phyloP scores from a whole-genome alignment of 2,888 invertebrate species.

The Epirrhoe alternata region DNA sequence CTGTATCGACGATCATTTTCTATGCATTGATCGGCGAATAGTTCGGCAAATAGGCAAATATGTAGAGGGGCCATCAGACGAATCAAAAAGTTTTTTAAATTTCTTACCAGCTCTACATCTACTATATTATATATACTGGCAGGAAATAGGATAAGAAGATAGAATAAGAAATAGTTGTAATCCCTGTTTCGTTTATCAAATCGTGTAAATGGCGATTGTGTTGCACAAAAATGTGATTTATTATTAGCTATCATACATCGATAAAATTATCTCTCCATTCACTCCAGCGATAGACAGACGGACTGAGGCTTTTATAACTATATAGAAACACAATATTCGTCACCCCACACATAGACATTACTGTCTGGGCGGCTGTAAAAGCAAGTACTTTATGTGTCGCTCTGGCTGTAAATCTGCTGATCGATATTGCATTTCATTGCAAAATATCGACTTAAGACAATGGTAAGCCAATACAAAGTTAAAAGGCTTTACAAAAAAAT shows the following conservation, averaged over 20 bases:
- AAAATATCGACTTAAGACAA: constrained; percentile 31
- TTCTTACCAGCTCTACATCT: too few relatives aligned
- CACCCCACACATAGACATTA: constrained; percentile 46
- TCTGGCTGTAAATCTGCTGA: constrained; percentile 54
- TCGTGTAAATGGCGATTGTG: too few relatives aligned
- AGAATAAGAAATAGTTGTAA: too few relatives aligned
- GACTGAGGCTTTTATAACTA: not conserved
- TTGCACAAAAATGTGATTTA: too few relatives aligned
- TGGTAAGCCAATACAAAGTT: constrained; percentile 14
- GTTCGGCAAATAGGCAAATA: too few relatives aligned
- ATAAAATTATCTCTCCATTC: not conserved
- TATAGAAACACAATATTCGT: constrained; percentile 29
- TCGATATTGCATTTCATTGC: constrained; percentile 44
- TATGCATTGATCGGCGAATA: too few relatives aligned
- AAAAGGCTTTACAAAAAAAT: not conserved
- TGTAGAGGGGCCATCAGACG: too few relatives aligned
- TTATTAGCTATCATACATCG: not conserved
- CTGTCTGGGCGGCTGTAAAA: constrained; percentile 51
- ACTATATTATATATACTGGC: too few relatives aligned
- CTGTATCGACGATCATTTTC: too few relatives aligned
- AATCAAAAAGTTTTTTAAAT: too few relatives aligned
- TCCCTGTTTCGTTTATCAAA: too few relatives aligned
- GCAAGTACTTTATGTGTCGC: constrained; percentile 56
- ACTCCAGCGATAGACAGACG: not conserved
- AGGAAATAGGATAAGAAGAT: too few relatives aligned